Evolutionary conservation across 1,140 invertebrate species (phyloP), one percentile per base, ranked within the genome.

Genomic region (Pissodes strobi): DNA sequence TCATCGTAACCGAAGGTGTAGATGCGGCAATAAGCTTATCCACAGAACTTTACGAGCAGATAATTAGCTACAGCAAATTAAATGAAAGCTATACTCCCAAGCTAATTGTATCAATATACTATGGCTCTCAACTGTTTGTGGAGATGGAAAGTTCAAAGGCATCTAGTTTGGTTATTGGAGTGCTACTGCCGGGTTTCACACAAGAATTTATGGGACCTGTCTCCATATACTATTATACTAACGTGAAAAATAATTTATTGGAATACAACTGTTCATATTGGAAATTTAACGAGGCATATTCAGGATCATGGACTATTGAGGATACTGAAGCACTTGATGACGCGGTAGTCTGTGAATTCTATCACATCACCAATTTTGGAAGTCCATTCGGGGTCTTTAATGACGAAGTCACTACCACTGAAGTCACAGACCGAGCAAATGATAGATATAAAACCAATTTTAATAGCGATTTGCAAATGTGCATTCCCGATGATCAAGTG

Each of bases 231-330:
- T 56, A 56, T 38, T 45, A 37, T 30, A 23, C 17, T 9, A 25
- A 46, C 15, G 6, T 17, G 5, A 17, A 52, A 21, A 15, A 18
- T 15, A 1, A 30, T 22, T 2, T 37, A 19, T 4, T 46, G 10
- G 13, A 38, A 0, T 43, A 41, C n/a, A 67, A 61, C 27, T 68
- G 67, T 27, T 69, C 67, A 1, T 65, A 62, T 19, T 69, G 67
- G 67, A 34, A 51, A 46, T 66, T 58, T 41, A 25, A 51, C 23
- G 10, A 39, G 0, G 5, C 23, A 2, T 9, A 8, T 13, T 2
- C 2, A 18, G 25, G 45, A 2, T 15, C 13, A 18, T 65, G 63
- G 63, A 9, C 13, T 13, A 21, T 38, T 1, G 55, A 65, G 13
- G 48, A 19, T 18, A 52, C 55, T 15, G 22, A 52, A 10, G 22